These are phyloP conservation scores for Fregata magnificens DNA, from an alignment of 2,113 vertebrate genomes.

Conservation along the genomic window DNA sequence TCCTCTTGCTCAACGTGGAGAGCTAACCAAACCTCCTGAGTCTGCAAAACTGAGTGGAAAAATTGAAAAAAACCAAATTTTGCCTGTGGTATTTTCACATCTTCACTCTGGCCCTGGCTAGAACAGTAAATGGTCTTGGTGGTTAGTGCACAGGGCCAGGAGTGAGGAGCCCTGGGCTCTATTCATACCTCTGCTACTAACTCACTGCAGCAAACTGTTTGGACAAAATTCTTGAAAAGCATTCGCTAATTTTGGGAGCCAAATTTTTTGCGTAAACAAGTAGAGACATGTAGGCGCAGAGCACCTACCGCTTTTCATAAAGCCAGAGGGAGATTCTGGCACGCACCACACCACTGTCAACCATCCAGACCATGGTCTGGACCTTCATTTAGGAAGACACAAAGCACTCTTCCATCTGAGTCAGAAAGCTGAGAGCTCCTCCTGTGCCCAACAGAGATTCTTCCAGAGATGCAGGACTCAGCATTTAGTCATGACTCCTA, in stretches of 20 bases:
- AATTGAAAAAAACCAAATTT: neutral
- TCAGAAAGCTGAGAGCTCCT: neutral
- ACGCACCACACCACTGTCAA: neutral
- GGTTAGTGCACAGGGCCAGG: constrained; percentile 7
- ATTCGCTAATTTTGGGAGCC: neutral
- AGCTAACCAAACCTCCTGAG: constrained; percentile 40
- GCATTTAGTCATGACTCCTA: neutral
- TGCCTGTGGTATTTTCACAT: constrained; percentile 53
- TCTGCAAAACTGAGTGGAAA: constrained; percentile 43
- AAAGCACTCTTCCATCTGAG: neutral
- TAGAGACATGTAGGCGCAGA: neutral
- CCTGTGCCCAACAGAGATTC: neutral
- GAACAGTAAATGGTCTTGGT: constrained; percentile 29
- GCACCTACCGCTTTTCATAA: neutral
- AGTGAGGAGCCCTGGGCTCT: constrained; percentile 33
- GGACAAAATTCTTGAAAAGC: constrained; percentile 60
- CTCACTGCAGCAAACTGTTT: constrained; percentile 3
- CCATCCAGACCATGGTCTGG: neutral
- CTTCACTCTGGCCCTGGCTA: neutral
- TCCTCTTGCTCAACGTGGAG: neutral
- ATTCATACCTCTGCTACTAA: constrained; percentile 32
- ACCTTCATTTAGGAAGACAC: neutral
- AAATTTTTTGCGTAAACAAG: neutral
- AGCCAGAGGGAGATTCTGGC: neutral
- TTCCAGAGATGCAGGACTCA: neutral